Evolutionary conservation across 2,113 vertebrate genomes (phyloP).

Genomic region (Athene cunicularia): DNA sequence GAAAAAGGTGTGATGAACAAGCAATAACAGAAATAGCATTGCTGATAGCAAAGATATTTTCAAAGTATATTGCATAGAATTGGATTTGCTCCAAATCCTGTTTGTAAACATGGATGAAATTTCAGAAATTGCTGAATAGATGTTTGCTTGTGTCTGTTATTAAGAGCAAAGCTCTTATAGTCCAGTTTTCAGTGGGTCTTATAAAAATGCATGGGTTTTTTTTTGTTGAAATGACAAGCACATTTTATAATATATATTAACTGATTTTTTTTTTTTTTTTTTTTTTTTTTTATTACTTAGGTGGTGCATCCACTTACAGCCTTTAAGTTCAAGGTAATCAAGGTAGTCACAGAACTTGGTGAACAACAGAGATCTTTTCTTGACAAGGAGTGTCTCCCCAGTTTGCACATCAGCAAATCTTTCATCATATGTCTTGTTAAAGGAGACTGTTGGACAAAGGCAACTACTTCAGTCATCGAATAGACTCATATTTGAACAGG

Average conservation of each 20-base stretch:
- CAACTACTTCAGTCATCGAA: fast-evolving
- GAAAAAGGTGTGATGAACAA: not conserved
- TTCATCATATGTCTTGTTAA: not conserved
- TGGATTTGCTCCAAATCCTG: not conserved
- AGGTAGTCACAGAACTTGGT: not conserved
- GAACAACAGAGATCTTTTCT: not conserved
- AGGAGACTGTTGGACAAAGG: not conserved
- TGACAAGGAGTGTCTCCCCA: not conserved
- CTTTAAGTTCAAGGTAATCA: not conserved
- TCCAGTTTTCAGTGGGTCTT: not conserved
- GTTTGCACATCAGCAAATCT: not conserved
- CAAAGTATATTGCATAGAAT: not conserved
- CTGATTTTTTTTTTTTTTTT: not conserved
- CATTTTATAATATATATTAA: not conserved
- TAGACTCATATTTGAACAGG: not conserved
- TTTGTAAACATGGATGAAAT: not conserved
- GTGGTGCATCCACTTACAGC: not conserved
- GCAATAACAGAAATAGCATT: not conserved
- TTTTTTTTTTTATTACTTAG: not conserved
- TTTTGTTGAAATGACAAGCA: not conserved
- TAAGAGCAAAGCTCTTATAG: not conserved
- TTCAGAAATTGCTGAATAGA: not conserved
- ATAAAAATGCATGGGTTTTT: not conserved
- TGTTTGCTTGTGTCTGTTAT: not conserved
- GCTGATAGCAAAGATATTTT: not conserved